Base-by-base conservation (phyloP, 2,888 invertebrate genomes). In the Aphodius granarius region DNA sequence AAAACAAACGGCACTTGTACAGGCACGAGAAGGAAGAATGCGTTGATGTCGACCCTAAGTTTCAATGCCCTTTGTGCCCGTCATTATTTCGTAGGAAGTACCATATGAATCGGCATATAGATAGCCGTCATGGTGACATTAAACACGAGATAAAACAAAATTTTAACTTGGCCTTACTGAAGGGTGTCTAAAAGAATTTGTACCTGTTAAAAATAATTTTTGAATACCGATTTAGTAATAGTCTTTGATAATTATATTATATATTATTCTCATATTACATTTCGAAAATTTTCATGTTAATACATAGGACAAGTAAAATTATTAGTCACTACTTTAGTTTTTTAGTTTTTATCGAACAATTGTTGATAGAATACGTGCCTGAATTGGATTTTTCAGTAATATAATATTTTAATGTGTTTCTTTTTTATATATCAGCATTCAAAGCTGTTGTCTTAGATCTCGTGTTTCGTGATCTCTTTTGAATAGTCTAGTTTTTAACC, bases 1-100 rank as follows among this genome's bases (percentile, higher is more conserved):
- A 89, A 82, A 88, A 91, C 66, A 91, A 91, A 83, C 90, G 91
- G 66, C 91, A 91, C 77, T 83, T 92, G 76, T 89, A 90, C 79
- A 75, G 82, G 64, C 86, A 86, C 75, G 82, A 83, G 76, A 86
- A 84, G 75, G 84, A 85, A 73, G 89, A 89, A 81, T 89, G 89
- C 80, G 86, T 89, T 74, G 88, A 87, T 76, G 88, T 88, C 77
- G 86, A 87, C 78, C 90, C 90, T 43, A 86, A 88, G 21, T 90
- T 89, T 82, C 87, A 87, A 77, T 90, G 90, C 80, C 85, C 86
- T 63, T 81, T 88, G 73, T 90, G 90, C 79, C 85, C 87, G 6
- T 86, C 87, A n/a, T 85, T 86, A 78, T 89, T 89, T 80, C 86
- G 89, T 13, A 86, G 89, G 80, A 89, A 89, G 81, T 89, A 89